A percentile compares a stretch with the other conserved stretches of the same genome.
Conservation (phyloP, 1,140 invertebrate species). For the Oscheius sp. region DNA sequence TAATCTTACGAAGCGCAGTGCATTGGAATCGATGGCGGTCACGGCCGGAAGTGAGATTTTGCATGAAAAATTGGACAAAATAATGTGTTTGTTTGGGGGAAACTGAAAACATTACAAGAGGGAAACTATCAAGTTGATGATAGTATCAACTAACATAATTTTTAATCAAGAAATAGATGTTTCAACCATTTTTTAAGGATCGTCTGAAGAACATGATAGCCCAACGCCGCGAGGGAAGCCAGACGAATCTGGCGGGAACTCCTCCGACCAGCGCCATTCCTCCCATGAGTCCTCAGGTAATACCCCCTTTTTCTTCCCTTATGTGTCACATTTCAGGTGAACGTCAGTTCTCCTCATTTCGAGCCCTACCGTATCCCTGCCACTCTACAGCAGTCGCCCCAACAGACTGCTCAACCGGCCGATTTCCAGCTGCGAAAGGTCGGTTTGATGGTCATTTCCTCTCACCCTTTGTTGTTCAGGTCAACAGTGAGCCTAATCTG, state of each 20-base stretch:
- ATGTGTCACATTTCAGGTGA: slow-evolving; percentile 20
- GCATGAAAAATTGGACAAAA: too few species aligned
- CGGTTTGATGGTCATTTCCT: neutral
- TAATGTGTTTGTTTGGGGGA: too few species aligned
- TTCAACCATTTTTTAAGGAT: slow-evolving; percentile 17
- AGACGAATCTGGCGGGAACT: slow-evolving; percentile 1
- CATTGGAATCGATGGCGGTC: too few species aligned
- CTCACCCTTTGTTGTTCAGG: slow-evolving; percentile 1
- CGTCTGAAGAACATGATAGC: slow-evolving; percentile 30
- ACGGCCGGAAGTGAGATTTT: too few species aligned
- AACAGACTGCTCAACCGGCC: slow-evolving; percentile 20
- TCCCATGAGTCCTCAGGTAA: neutral
- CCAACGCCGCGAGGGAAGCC: slow-evolving; percentile 17
- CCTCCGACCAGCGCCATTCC: neutral
- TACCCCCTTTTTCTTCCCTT: neutral
- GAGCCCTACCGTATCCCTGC: slow-evolving; percentile 55
- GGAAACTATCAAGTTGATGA: too few species aligned
- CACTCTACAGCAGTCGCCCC: slow-evolving; percentile 2
- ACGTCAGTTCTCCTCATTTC: slow-evolving; percentile 46
- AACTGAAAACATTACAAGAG: too few species aligned
- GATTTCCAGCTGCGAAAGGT: slow-evolving; percentile 60
- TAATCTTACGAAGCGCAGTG: too few species aligned
- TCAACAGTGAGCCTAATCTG: slow-evolving; percentile 57
- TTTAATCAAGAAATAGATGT: too few species aligned
- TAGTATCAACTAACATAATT: slow-evolving; percentile 4